phyloP scores from a whole-genome alignment of 2,797 vertebrate genomes.

The Scleropages formosus region DNA sequence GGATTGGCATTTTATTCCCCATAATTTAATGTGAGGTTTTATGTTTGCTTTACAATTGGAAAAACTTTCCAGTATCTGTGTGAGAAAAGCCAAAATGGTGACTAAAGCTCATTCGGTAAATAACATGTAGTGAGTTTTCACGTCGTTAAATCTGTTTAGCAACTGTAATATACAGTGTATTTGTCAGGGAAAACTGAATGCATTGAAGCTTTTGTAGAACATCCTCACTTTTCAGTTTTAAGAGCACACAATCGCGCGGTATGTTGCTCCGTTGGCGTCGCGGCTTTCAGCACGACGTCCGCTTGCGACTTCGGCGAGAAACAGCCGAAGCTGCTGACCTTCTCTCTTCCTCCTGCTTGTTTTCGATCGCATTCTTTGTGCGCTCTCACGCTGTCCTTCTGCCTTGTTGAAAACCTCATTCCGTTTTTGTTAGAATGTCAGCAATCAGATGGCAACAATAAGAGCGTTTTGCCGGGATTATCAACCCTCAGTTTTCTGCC shows the following conservation, averaged over 20 bases:
- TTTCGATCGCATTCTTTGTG: not conserved
- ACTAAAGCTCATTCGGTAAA: not conserved
- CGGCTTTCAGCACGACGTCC: conserved; percentile 11
- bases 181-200: conserved; percentile 4
- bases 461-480: too few relatives aligned
- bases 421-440: not conserved
- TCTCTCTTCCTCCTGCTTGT: not conserved
- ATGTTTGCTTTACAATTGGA: conserved; percentile 11
- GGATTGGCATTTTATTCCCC: not conserved
- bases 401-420: not conserved
- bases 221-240: conserved; percentile 18
- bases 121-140: not conserved
- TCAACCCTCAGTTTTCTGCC: too few relatives aligned
- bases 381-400: not conserved
- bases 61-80: conserved; percentile 14
- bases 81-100: conserved; percentile 1
- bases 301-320: not conserved
- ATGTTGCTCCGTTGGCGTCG: not conserved
- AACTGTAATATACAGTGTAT: not conserved
- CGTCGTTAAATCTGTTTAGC: conserved; percentile 20
- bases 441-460: not conserved
- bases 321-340: not conserved
- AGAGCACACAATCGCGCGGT: conserved; percentile 8
- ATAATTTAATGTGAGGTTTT: conserved; percentile 18
- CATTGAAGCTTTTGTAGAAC: conserved; percentile 23